A percentile compares a stretch with the other conserved stretches of the same genome.
phyloP scores from a whole-genome alignment of 2,888 invertebrate species.

The Phortica okadai region DNA sequence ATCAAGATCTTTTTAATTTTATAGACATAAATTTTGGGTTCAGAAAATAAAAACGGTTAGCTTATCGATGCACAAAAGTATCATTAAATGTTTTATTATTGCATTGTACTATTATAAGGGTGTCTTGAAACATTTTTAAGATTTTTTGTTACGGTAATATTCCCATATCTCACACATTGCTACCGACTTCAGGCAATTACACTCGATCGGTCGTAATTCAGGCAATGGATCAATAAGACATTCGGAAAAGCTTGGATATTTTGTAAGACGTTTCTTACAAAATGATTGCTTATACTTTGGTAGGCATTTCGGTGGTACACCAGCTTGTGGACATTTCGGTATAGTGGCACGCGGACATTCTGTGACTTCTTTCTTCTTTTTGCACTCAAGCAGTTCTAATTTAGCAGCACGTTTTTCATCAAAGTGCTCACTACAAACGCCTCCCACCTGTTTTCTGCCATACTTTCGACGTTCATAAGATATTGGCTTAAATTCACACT shows the following conservation, averaged over 20 bases:
- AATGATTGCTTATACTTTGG: background rate
- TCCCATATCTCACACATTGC: conserved; percentile 59
- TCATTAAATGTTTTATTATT: too few species aligned
- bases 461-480: background rate
- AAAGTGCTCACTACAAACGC: background rate
- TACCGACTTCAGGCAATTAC: conserved; percentile 52
- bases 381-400: conserved; percentile 33
- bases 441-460: too few species aligned
- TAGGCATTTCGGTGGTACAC: background rate
- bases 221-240: conserved; percentile 51
- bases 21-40: too few species aligned
- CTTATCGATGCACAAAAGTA: too few species aligned
- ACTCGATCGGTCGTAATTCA: conserved; percentile 47
- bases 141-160: conserved; percentile 57
- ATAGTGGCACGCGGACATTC: conserved; percentile 1
- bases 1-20: too few species aligned
- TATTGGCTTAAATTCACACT: conserved; percentile 25
- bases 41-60: too few species aligned
- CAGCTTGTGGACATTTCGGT: conserved; percentile 18
- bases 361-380: background rate
- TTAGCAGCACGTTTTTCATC: background rate
- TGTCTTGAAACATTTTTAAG: conserved; percentile 33
- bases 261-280: conserved; percentile 53
- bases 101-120: too few species aligned
- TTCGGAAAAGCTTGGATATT: conserved; percentile 60